phyloP scores from a whole-genome alignment of 2,113 vertebrate species.

The Phylloscopus whistleri region DNA sequence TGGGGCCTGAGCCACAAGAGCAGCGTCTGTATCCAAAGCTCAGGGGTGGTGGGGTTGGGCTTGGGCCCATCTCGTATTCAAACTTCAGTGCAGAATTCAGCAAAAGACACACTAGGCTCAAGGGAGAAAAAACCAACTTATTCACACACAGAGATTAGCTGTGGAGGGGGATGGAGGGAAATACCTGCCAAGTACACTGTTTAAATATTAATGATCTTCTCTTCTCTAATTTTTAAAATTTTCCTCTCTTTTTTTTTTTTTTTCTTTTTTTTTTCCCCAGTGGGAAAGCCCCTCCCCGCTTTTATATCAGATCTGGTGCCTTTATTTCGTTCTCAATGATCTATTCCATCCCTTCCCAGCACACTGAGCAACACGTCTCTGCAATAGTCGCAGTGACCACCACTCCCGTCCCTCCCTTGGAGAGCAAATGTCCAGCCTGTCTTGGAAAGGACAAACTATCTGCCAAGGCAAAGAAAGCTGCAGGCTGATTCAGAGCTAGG shows the following conservation, averaged over 20 bases:
- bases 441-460: neutral
- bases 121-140: neutral
- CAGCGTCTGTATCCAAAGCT: neutral
- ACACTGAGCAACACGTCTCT: neutral
- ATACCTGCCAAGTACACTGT: neutral
- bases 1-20: neutral
- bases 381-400: neutral
- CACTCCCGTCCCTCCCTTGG: neutral
- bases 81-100: neutral
- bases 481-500: neutral
- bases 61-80: neutral
- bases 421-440: neutral
- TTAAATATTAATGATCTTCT: neutral
- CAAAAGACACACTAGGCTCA: neutral
- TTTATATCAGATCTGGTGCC: neutral
- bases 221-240: neutral
- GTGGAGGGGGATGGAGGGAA: neutral
- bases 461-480: neutral
- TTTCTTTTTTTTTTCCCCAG: accelerated
- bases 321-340: neutral
- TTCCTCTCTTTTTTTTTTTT: accelerated
- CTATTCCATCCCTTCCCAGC: neutral
- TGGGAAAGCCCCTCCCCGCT: neutral
- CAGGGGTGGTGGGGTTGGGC: neutral
- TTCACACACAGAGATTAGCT: neutral